Percentiles rank a stretch among this genome's conserved stretches.
Conservation (phyloP, 2,797 vertebrate species). For the Acanthornis magna region DNA sequence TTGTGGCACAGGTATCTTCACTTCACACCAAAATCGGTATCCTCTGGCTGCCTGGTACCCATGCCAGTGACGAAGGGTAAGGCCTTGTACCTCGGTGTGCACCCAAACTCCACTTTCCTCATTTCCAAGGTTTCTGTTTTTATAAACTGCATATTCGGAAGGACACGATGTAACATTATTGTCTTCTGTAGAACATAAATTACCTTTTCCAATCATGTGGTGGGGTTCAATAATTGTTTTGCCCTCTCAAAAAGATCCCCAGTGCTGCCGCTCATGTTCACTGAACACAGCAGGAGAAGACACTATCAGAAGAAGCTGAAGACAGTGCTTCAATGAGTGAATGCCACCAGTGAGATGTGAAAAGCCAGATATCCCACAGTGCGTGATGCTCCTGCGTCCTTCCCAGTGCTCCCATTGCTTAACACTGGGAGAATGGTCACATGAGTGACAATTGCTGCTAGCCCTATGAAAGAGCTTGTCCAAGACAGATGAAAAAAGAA, state of each 20-base stretch:
- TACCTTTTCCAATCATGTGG: neutral
- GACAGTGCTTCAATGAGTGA: neutral
- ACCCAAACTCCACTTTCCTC: neutral
- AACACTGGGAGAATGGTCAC: fast-evolving
- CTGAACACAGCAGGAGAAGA: neutral
- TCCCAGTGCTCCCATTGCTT: neutral
- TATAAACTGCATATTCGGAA: neutral
- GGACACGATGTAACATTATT: neutral
- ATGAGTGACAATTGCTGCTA: neutral
- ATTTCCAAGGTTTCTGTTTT: neutral
- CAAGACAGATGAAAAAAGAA: neutral
- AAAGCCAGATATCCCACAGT: neutral
- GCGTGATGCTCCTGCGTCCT: neutral
- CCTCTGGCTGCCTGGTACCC: neutral
- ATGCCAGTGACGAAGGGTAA: neutral
- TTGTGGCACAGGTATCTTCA: neutral
- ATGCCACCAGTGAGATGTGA: fast-evolving
- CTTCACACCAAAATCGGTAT: neutral
- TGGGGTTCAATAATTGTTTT: neutral
- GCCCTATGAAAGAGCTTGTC: neutral
- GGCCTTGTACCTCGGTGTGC: neutral
- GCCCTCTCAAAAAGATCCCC: neutral
- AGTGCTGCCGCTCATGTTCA: neutral
- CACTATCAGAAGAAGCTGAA: neutral
- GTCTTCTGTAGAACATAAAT: neutral